Evolutionary conservation across 2,797 vertebrate species (phyloP), one percentile per base, ranked within the genome.

Genomic region (Lagocephalus sceleratus): DNA sequence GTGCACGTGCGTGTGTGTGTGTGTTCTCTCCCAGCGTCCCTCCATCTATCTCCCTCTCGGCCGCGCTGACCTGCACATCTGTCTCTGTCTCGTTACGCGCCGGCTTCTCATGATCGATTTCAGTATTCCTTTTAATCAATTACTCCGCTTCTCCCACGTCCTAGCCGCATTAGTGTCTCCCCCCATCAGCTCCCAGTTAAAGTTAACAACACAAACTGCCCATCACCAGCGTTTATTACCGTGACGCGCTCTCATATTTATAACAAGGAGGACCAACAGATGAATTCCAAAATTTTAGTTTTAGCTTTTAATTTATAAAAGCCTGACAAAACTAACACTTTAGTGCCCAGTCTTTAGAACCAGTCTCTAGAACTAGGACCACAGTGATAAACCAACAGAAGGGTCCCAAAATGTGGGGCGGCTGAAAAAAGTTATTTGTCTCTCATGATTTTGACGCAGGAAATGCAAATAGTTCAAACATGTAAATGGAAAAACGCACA

Each of bases 51-150:
- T 75, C 62, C 57, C 52, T 62, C 57, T 64, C 55, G 46, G 41
- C 68, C 2, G 15, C 42, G 56, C 73, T 79, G 83, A 81, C 78
- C 78, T 32, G 25, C 66, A 62, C 79, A 84, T 89, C 83, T 83
- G 71, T 88, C 82, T 82, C 71, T 77, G 73, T 82, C 85, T 85
- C 46, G 72, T 87, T 86, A 77, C 40, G 12, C 57, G 14, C 60
- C 59, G 9, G 55, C 76, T 52, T 67, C 81, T 75, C 70, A 70
- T 73, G 76, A 89, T 88, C 79, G 85, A 85, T 88, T 85, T 88
- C 74, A 75, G 76, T 81, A 78, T 80, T 86, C 81, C 57, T 63
- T 78, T 76, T 74, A 76, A 85, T 87, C 84, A 83, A 82, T 90
- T 85, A 84, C 65, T 15, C 73, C 74, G 73, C 76, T 73, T 75